Percentiles rank a stretch among this genome's conserved stretches.
Evolutionary conservation across 2,113 vertebrate genomes (phyloP).

Genomic region (Chamaea fasciata): DNA sequence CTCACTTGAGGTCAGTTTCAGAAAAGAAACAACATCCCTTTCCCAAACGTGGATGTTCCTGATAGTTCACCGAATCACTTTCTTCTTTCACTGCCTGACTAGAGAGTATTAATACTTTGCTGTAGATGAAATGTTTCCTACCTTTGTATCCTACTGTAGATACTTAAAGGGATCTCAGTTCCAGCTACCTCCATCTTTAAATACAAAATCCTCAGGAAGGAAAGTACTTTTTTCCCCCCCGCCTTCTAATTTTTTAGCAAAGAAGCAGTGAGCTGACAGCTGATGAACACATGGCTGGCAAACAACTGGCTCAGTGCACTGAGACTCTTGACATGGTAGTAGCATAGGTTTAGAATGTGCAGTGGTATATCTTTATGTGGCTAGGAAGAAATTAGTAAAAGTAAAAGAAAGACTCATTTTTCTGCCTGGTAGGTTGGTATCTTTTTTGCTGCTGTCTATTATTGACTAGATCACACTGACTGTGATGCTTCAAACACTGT

Average conservation of each 20-base stretch:
- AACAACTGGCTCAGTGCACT: background rate
- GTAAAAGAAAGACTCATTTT: background rate
- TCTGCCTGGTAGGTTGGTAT: background rate
- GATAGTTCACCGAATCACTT: background rate
- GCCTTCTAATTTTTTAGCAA: background rate
- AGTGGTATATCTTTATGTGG: background rate
- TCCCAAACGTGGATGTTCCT: background rate
- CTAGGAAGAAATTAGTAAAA: background rate
- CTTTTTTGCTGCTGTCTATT: constrained; percentile 7
- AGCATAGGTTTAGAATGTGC: background rate
- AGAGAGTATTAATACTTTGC: background rate
- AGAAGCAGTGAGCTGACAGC: background rate
- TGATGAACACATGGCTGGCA: background rate
- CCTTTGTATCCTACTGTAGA: background rate
- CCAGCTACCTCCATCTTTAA: background rate
- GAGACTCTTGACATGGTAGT: background rate
- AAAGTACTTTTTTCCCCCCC: accelerated
- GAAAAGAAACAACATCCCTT: background rate
- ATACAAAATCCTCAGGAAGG: background rate
- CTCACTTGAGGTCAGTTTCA: background rate
- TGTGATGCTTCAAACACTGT: constrained; percentile 8
- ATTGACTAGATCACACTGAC: constrained; percentile 31
- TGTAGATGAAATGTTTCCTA: background rate
- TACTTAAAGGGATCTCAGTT: background rate
- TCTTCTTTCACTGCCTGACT: background rate